Base-by-base conservation (phyloP, 2,888 invertebrate species). In the Agrilus mali region DNA sequence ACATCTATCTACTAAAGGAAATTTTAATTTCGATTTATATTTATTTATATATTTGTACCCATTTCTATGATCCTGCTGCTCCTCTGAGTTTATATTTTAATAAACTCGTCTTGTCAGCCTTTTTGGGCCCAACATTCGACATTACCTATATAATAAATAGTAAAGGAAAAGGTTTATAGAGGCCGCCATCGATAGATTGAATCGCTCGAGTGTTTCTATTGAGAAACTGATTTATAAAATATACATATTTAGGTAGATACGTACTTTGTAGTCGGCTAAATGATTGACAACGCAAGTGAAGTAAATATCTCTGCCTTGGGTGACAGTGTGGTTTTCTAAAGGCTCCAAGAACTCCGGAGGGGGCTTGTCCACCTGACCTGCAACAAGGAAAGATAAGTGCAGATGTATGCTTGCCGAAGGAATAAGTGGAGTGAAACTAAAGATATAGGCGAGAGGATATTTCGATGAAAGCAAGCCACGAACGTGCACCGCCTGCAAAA, bases 221-320 rank as follows among this genome's bases (percentile, higher is more conserved):
- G 27, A 27, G 27, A 27, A 10, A 27, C 10, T 3, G 7, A 20
- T 27, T 2, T 10, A 27, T 3, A 8, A 35, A 35, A 12, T 16
- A 35, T 35, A 27, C 10, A 27, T 27, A 14, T 35, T 16, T 34
- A n/a, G n/a, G n/a, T n/a, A n/a, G n/a, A n/a, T n/a, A 17, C 38
- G 73, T 73, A 90, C 92, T 79, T 86, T 83, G 68, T 87, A 89
- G 60, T 80, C 74, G 52, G 85, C 86, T 54, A 92, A 78, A 68
- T 90, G 85, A 69, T 89, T 88, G 61, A 92, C 90, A 55, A 88
- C 83, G 64, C 92, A 92, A 40, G 89, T 89, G 68, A 92, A 89
- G 62, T 80, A 82, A 45, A 89, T 82, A 65, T 92, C 89, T 42
- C 90, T 74, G 44, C 92, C 90, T 67, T 86, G 86, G 42, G 85